Base-by-base conservation (phyloP, 2,888 invertebrate species). In the Ellobium chinense region DNA sequence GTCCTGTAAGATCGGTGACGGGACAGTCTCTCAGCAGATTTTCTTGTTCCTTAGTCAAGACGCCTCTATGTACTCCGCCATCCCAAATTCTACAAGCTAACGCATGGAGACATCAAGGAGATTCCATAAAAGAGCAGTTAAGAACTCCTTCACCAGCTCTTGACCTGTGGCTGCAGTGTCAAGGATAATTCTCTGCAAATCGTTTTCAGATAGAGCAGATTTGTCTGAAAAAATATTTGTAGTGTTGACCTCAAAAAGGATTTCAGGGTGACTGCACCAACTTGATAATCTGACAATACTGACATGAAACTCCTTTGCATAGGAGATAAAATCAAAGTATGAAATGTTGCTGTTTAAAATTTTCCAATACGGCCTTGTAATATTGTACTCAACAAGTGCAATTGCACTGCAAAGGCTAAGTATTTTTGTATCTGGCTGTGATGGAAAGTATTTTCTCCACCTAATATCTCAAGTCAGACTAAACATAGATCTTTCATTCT, bases 351-450 rank as follows among this genome's bases (percentile, higher is more conserved):
- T 73, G 29, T 73, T n/a, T 12, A 73, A n/a, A 9, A 60, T 24
- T 24, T 73, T 24, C 73, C 62, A 73, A 21, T 62, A 73, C 21
- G 62, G 73, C 37, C 60, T 60, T 4, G 73, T 73, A 24, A 73
- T 14, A 2, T 39, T 7, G 7, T 54, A 3, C 29, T 56, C 46
- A n/a, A 58, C 24, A 14, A 70, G 5, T 3, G 70, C 70, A 9
- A 46, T 31, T 9, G 58, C 70, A 54, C 24, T 18, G 1, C 29
- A 46, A 1, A 58, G 21, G n/a, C 12, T 9, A 58, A 73, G 12
- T 24, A 73, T n/a, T 5, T 36, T 34, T n/a, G n/a, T n/a, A 18
- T 73, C 62, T 2, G n/a, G n/a, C n/a, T n/a, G n/a, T n/a, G n/a
- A n/a, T n/a, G n/a, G n/a, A n/a, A n/a, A n/a, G n/a, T n/a, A n/a